These are phyloP conservation scores for Wasmannia auropunctata DNA, from an alignment of 1,140 invertebrate species.

Conservation along the genomic window DNA sequence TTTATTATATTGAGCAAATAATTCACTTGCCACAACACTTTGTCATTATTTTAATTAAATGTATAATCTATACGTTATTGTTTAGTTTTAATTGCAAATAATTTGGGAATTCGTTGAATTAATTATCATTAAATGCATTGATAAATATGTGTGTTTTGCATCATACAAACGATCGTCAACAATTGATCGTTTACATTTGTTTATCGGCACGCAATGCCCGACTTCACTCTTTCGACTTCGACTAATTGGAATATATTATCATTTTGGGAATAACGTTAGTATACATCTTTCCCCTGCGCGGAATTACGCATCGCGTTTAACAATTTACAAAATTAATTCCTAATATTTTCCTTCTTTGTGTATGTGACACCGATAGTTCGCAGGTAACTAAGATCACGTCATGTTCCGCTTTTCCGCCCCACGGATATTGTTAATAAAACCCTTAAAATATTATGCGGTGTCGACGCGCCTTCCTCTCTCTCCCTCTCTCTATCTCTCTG, in stretches of 20 bases:
- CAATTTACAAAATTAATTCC: not conserved
- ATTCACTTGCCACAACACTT: too few species aligned
- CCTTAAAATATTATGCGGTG: conserved; percentile 26
- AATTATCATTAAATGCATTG: not conserved
- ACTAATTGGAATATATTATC: not conserved
- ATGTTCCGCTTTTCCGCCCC: not conserved
- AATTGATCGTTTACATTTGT: not conserved
- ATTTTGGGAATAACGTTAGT: not conserved
- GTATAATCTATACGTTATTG: not conserved
- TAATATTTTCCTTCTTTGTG: not conserved
- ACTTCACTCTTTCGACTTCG: not conserved
- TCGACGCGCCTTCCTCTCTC: not conserved
- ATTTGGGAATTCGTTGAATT: not conserved
- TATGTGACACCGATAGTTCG: not conserved
- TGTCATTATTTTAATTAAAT: conserved; percentile 5
- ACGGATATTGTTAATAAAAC: conserved; percentile 9
- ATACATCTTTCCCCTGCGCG: not conserved
- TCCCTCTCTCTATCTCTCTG: too few species aligned
- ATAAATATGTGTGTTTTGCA: not conserved
- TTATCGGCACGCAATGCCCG: not conserved
- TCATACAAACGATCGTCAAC: not conserved
- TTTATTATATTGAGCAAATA: too few species aligned
- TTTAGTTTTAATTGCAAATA: conserved; percentile 4
- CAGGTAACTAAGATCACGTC: conserved; percentile 6
- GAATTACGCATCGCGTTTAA: not conserved